Conservation (phyloP, 2,797 vertebrate genomes). For the Dendrocincla fuliginosa region DNA sequence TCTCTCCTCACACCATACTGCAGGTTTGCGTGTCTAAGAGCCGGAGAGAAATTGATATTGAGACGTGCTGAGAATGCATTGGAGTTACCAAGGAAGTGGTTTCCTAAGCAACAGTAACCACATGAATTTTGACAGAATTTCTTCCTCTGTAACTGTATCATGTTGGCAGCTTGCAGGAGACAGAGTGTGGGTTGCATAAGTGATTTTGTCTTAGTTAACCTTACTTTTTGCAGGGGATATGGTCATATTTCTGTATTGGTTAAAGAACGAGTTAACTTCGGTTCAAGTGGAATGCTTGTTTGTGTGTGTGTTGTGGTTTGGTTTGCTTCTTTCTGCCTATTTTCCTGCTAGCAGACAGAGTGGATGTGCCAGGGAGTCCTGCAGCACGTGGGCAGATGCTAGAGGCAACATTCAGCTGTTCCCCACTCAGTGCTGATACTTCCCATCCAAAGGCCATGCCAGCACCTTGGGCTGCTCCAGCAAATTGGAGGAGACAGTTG, state of each 20-base stretch:
- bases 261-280: neutral
- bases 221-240: neutral
- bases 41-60: slow-evolving; percentile 26
- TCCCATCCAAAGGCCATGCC: slow-evolving; percentile 2
- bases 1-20: neutral
- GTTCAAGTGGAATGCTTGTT: neutral
- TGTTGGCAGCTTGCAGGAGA: neutral
- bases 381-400: slow-evolving; percentile 43
- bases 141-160: neutral
- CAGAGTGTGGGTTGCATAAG: neutral
- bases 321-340: neutral
- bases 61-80: slow-evolving; percentile 45
- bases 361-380: slow-evolving; percentile 28
- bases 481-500: slow-evolving; percentile 23
- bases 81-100: slow-evolving; percentile 61
- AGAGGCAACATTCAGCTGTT: slow-evolving; percentile 37
- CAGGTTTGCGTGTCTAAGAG: slow-evolving; percentile 7
- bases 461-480: slow-evolving; percentile 19
- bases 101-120: slow-evolving; percentile 66
- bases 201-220: neutral
- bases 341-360: neutral
- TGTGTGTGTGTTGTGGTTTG: neutral
- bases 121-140: slow-evolving; percentile 42
- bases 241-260: neutral
- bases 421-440: neutral